Base-by-base conservation (phyloP, 2,113 vertebrate genomes). In the Istiophorus platypterus region DNA sequence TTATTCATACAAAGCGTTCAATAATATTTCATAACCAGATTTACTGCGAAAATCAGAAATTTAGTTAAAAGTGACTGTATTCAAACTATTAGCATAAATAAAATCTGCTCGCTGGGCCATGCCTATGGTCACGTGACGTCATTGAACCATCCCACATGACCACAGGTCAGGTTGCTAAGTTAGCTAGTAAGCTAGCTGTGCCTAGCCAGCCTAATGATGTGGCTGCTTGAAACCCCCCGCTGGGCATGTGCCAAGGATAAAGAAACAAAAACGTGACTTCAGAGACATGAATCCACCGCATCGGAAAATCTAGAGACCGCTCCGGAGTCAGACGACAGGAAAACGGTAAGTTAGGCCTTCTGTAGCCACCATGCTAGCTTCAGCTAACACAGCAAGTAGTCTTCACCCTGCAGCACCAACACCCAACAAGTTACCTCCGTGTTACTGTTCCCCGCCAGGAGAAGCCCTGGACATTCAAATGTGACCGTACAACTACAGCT, bases 141-240 rank as follows among this genome's bases (percentile, higher is more conserved):
- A 5, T 7, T 1, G 82, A 9, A 27, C 70, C 54, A 1, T 12
- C 37, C 64, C 34, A 22, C 52, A 31, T 20, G 88, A 80, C 84
- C 80, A 86, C 84, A 89, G 51, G 89, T 88, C 88, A 75, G 83
- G 74, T 54, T 61, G 87, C 89, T 82, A 81, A 63, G 82, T 66
- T 85, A 91, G 88, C 81, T 83, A 31, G 64, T 5, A 0, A 64
- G 88, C 87, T 88, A 90, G 90, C 88, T 81, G 18, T 0, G 69
- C 47, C 79, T 70, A 82, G 88, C 75, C 11, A 56, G 74, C 72
- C 77, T 62, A 78, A 93, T 41, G 84, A 91, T 87, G 83, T 70
- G 85, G 86, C 81, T 1, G 13, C 22, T 68, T 6, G 31, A 42
- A 67, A 42, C 29, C 3, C 10, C 22, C 29, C 31, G 17, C 37